Evolutionary conservation across 2,797 vertebrate species (phyloP), one percentile per base, ranked within the genome.

Genomic region (Acanthurus tractus): DNA sequence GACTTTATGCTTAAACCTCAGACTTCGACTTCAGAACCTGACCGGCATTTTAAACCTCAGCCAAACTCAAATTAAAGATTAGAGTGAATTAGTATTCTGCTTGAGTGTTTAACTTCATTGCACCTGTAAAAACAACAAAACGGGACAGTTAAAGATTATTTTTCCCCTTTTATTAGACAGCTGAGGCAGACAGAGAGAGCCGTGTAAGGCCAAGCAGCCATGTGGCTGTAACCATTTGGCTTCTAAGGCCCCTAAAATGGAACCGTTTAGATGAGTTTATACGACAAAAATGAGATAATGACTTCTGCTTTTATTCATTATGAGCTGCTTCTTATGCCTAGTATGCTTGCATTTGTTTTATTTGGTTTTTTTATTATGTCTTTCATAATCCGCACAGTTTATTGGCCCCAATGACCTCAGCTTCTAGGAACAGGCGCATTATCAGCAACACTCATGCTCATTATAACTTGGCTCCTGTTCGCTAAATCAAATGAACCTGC

Each of bases 21-120:
- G 62, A 68, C 58, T 70, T 46, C 52, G 59, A 73, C 72, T 67
- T 66, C 23, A 75, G 50, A 25, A 78, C 74, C 81, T 80, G 77
- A 87, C 23, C 70, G 46, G 79, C 75, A 88, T 89, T 87, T 85
- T 71, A 86, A 88, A 75, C 56, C 40, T 59, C 42, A 73, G 18
- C 70, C 57, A 63, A 76, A 65, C 59, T 85, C 65, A 7, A 70
- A 67, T 72, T 44, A 70, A 59, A 70, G 20, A 45, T 48, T 44
- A 20, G 62, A 67, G 42, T 22, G 25, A 56, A 36, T 71, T 66
- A 66, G 25, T 56, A 53, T 56, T 84, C 40, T 38, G 59, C 20
- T 46, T 75, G 25, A 22, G 45, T 25, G 50, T 61, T 75, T 66
- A 20, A 40, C 20, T 55, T 22, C 55, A 56, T 45, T 76, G n/a